These are phyloP conservation scores for Apodemia hepburni DNA, from an alignment of 2,888 invertebrate species.

Conservation along the genomic window DNA sequence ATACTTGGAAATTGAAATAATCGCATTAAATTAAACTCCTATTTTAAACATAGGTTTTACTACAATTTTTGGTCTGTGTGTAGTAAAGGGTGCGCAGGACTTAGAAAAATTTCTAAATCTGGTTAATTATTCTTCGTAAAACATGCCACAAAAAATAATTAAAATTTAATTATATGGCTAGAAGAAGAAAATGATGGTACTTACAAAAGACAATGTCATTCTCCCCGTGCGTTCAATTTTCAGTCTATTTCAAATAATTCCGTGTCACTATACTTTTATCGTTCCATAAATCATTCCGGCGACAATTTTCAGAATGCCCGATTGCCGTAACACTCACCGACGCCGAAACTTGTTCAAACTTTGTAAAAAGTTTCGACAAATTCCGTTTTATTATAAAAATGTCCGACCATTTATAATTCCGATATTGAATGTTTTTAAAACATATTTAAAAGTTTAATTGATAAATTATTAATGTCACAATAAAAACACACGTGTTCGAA, in stretches of 20 bases:
- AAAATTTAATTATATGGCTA: too few relatives aligned
- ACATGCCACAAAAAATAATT: too few relatives aligned
- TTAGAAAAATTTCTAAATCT: too few relatives aligned
- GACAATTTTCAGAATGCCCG: conserved; percentile 34
- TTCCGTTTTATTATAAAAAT: conserved; percentile 25
- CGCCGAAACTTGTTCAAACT: conserved; percentile 37
- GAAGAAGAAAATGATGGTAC: conserved; percentile 37
- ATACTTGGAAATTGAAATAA: too few relatives aligned
- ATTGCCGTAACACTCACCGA: conserved; percentile 29
- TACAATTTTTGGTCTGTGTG: too few relatives aligned
- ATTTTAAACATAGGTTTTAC: too few relatives aligned
- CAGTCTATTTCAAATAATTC: conserved; percentile 42
- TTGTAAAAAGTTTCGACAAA: conserved; percentile 27
- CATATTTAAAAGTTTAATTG: conserved; percentile 20
- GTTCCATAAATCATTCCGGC: conserved; percentile 37
- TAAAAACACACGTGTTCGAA: conserved; percentile 37
- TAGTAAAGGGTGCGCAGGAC: too few relatives aligned
- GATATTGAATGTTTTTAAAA: conserved; percentile 24
- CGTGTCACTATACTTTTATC: conserved; percentile 41
- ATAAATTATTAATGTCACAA: conserved; percentile 24
- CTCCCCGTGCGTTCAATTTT: conserved; percentile 57
- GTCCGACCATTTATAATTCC: conserved; percentile 33
- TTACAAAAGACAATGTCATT: conserved; percentile 79
- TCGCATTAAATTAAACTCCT: too few relatives aligned
- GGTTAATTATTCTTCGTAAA: too few relatives aligned